Percentiles rank a stretch among this genome's conserved stretches.
phyloP scores from a whole-genome alignment of 2,113 vertebrate species.

The Festucalex cinctus region DNA sequence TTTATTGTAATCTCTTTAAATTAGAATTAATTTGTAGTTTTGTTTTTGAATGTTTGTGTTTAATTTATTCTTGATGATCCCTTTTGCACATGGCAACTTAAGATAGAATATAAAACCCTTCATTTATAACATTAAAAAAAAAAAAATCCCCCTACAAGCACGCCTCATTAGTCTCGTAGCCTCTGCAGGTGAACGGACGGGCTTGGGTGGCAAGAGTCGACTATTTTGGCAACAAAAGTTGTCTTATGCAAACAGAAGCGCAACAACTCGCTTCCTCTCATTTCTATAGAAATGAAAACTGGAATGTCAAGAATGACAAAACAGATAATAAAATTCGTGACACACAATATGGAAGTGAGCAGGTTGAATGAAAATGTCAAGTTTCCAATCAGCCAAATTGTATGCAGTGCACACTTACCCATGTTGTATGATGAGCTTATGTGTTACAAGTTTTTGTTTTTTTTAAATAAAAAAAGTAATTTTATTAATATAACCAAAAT shows the following conservation, averaged over 20 bases:
- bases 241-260: conserved; percentile 47
- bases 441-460: no score
- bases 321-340: background rate
- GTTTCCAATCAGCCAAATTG: no score
- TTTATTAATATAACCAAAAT: no score
- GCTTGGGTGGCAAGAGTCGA: conserved; percentile 16
- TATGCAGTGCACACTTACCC: no score
- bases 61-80: no score
- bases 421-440: no score
- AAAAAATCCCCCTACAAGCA: background rate
- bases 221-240: conserved; percentile 58
- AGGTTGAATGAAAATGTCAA: background rate
- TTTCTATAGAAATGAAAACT: conserved; percentile 25
- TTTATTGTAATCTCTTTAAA: no score
- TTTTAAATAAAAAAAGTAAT: no score
- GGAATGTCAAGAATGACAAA: background rate
- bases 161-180: background rate
- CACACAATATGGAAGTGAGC: background rate
- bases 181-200: background rate
- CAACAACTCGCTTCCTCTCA: conserved; percentile 41
- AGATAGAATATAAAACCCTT: background rate
- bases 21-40: no score
- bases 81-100: background rate
- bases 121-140: no score
- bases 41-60: no score